A percentile compares a stretch with the other conserved stretches of the same genome.
Conservation (phyloP, 2,888 invertebrate genomes). For the Phoronis australis region DNA sequence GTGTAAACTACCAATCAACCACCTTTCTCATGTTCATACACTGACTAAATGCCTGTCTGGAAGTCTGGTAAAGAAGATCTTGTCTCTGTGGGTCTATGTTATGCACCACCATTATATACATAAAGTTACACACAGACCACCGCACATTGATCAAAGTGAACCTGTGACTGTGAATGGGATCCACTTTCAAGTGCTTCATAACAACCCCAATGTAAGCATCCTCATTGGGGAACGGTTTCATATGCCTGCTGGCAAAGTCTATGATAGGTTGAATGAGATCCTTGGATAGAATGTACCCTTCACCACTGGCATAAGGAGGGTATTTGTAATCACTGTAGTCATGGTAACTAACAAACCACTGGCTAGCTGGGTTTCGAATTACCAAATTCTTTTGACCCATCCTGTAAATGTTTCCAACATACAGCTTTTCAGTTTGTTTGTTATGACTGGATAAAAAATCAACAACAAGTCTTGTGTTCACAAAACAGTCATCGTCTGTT, state of each 20-base stretch:
- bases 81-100: conserved; percentile 29
- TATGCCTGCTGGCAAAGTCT: conserved; percentile 21
- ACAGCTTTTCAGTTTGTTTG: conserved; percentile 21
- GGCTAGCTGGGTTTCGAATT: conserved; percentile 31
- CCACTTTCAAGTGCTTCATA: conserved; percentile 26
- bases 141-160: conserved; percentile 36
- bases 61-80: too few relatives aligned
- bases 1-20: too few relatives aligned
- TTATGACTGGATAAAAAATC: conserved; percentile 22
- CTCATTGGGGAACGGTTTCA: conserved; percentile 42
- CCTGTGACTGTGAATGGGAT: conserved; percentile 33
- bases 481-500: conserved; percentile 49
- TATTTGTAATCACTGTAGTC: conserved; percentile 32
- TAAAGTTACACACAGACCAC: conserved; percentile 41
- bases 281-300: conserved; percentile 43
- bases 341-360: conserved; percentile 37
- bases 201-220: conserved; percentile 49
- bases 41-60: too few relatives aligned
- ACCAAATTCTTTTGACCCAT: conserved; percentile 25
- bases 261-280: conserved; percentile 33
- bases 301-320: conserved; percentile 46
- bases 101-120: conserved; percentile 45
- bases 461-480: conserved; percentile 30
- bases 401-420: conserved; percentile 38
- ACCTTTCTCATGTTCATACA: too few relatives aligned